Evolutionary conservation across 2,888 invertebrate species (phyloP), one percentile per base, ranked within the genome.

Genomic region (Napeogenes sylphis): DNA sequence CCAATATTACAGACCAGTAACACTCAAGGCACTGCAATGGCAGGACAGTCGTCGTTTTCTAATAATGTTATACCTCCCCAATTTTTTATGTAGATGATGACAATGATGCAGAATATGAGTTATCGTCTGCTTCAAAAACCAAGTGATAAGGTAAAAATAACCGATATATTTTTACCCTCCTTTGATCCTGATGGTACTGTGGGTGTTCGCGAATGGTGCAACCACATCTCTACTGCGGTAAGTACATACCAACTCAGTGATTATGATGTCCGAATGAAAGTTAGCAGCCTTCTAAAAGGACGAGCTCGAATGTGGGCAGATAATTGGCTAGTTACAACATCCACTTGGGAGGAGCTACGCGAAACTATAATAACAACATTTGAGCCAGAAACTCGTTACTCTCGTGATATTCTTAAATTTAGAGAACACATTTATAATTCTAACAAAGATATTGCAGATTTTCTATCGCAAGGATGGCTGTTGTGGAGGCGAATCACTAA

Each of bases 351-450:
- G 4, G 72, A 75, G 46, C 58, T 73, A 55, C 68, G 70, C 2
- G 55, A 65, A 10, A 61, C 33, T n/a, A 46, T 65, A 4, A 61
- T 62, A 2, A 59, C 55, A 0, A 70, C 69, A 0, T 75, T 73
- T 62, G 73, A 75, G 59, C 76, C 74, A 0, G 75, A 77, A 60
- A 73, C 64, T 42, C 53, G 75, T 2, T 77, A 76, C 54, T 75
- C 74, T 1, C 67, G 73, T 0, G 76, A 75, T 32, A 62, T 77
- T 4, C 2, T 73, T 0, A 59, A 51, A 3, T 76, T 75, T 56
- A 59, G 73, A 45, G 73, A 76, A 55, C 74, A 76, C 61, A n/a
- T 3, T 38, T 75, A 72, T 12, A 72, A 74, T 33, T 10, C 33
- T 8, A 58, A 68, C 1, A 73, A 74, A 35, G 71, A 74, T 32